These are phyloP conservation scores for Zygogramma bicolorata DNA, from an alignment of 2,888 invertebrate species.

Conservation along the genomic window DNA sequence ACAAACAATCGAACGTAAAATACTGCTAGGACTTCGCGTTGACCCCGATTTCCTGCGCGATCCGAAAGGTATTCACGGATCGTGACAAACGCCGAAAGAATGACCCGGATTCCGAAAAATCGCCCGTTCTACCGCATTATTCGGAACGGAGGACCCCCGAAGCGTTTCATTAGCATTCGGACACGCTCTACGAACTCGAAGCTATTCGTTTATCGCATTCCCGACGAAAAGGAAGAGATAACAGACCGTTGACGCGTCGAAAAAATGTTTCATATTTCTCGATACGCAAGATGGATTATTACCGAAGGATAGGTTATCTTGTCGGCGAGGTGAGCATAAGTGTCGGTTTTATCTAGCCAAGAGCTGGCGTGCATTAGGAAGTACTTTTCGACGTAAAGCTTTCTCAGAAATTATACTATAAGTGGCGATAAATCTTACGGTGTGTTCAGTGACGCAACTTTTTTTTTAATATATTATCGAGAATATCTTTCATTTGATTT, in stretches of 20 bases:
- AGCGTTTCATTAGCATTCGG: constrained; percentile 18
- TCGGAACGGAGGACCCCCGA: neutral
- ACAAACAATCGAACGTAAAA: too few species aligned
- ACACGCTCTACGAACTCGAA: constrained; percentile 7
- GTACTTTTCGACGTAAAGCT: neutral
- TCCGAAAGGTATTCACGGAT: neutral
- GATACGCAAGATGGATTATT: neutral
- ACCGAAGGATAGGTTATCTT: neutral
- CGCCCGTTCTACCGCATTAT: neutral
- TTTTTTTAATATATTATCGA: too few species aligned
- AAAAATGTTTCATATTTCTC: neutral
- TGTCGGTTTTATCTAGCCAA: neutral
- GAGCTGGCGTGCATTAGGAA: neutral
- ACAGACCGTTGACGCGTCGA: neutral
- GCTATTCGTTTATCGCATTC: constrained; percentile 11
- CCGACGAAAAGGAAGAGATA: constrained; percentile 14
- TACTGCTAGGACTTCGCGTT: neutral
- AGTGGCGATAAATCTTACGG: too few species aligned
- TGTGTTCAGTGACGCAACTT: too few species aligned
- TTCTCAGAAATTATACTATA: neutral
- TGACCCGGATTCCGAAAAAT: constrained; percentile 5
- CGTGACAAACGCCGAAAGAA: neutral
- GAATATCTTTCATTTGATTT: too few species aligned
- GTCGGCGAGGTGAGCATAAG: neutral
- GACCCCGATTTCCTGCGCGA: neutral